These are phyloP conservation scores for Epinotia demarniana DNA, from an alignment of 2,888 invertebrate species.

Conservation along the genomic window DNA sequence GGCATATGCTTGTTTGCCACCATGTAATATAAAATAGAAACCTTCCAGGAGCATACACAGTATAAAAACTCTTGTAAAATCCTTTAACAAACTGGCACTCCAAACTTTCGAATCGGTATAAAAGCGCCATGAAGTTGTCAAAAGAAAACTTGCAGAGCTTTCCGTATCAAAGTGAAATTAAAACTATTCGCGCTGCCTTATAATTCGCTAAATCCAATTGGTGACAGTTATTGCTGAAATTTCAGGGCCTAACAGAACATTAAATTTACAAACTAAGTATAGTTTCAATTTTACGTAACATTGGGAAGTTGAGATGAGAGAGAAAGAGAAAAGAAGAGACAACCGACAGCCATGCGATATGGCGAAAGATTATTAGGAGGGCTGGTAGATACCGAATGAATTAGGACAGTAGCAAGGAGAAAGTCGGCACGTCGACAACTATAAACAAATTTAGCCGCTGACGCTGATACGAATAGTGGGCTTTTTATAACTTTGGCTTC, in stretches of 20 bases:
- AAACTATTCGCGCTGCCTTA: slow-evolving; percentile 8
- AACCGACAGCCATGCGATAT: no score
- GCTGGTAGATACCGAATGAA: no score
- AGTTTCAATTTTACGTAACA: no score
- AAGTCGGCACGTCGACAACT: no score
- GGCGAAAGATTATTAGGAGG: no score
- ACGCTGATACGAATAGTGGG: no score
- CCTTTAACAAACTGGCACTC: slow-evolving; percentile 1
- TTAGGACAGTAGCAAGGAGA: no score
- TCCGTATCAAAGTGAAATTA: slow-evolving; percentile 17
- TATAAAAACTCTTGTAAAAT: slow-evolving; percentile 1
- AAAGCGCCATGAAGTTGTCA: slow-evolving; percentile 7
- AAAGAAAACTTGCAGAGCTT: slow-evolving; percentile 7
- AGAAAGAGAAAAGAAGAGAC: no score
- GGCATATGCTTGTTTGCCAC: no score
- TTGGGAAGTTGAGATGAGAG: no score
- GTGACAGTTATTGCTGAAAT: slow-evolving; percentile 1
- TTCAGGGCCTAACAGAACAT: not conserved
- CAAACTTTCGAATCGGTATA: slow-evolving; percentile 12
- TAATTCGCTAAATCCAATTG: slow-evolving; percentile 9
- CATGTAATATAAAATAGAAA: not conserved
- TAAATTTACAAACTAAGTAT: not conserved
- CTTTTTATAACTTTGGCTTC: no score
- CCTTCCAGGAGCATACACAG: not conserved
- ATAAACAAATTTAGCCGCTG: no score